Evolutionary conservation across 2,888 invertebrate species (phyloP).

Genomic region (Odontocolon sp.): DNA sequence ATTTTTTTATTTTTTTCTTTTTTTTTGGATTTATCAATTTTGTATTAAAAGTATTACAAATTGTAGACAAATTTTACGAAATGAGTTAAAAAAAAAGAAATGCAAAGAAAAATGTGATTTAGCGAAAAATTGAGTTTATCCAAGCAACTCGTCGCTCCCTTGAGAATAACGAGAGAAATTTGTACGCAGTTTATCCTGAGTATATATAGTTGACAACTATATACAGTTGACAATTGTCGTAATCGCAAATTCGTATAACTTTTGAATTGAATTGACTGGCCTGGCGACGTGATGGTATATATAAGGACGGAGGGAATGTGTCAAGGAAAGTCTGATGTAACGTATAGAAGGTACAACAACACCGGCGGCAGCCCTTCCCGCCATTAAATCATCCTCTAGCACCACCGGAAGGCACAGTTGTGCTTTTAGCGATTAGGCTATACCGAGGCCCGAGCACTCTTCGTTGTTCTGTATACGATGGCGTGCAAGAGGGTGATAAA

Average conservation of each 20-base stretch:
- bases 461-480: background rate
- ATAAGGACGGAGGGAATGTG: background rate
- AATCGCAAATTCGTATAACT: background rate
- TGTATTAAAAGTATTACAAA: background rate
- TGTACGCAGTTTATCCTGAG: no score
- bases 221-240: background rate
- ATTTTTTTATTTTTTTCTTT: background rate
- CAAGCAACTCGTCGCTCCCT: no score
- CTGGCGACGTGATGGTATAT: background rate
- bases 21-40: background rate
- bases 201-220: no score
- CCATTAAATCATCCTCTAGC: constrained; percentile 31
- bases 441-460: background rate
- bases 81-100: no score
- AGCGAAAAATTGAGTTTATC: no score
- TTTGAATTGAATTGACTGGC: constrained; percentile 2
- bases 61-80: no score
- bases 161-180: no score
- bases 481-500: constrained; percentile 45
- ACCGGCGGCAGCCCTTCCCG: constrained; percentile 25
- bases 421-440: constrained; percentile 39
- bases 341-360: background rate
- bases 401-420: constrained; percentile 13
- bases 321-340: background rate
- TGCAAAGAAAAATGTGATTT: no score